Percentiles rank a stretch among this genome's conserved stretches.
phyloP scores from a whole-genome alignment of 2,888 invertebrate species.

The Notocelia uddmanniana region DNA sequence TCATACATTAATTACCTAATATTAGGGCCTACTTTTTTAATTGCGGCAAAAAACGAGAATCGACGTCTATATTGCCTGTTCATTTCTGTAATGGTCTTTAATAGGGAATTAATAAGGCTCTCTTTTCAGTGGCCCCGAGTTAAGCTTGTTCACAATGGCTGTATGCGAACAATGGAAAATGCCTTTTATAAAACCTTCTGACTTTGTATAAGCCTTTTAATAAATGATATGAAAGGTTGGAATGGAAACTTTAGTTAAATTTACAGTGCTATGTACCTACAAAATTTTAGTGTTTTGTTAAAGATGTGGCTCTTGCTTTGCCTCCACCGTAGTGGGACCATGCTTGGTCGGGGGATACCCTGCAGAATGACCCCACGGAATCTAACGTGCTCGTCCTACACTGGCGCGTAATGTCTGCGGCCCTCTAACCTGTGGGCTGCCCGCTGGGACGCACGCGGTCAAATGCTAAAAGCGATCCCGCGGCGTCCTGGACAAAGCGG shows the following conservation, averaged over 20 bases:
- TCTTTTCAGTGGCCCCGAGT: constrained; percentile 26
- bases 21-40: constrained; percentile 34
- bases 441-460: too few relatives aligned
- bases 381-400: too few relatives aligned
- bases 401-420: too few relatives aligned
- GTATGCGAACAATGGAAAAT: constrained; percentile 26
- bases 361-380: too few relatives aligned
- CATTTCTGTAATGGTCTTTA: constrained; percentile 21
- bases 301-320: too few relatives aligned
- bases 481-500: too few relatives aligned
- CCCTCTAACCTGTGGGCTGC: too few relatives aligned
- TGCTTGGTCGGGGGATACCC: too few relatives aligned
- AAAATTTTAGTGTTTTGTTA: background rate
- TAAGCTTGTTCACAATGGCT: constrained; percentile 26
- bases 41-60: constrained; percentile 26
- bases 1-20: constrained; percentile 12
- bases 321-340: too few relatives aligned
- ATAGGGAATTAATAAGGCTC: constrained; percentile 15
- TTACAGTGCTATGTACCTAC: background rate
- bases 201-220: constrained; percentile 40
- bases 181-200: constrained; percentile 24
- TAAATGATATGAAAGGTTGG: constrained; percentile 31
- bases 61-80: constrained; percentile 13
- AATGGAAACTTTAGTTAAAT: constrained; percentile 19
- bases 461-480: too few relatives aligned